phyloP scores from a whole-genome alignment of 2,113 vertebrate genomes.

The Trinectes maculatus region DNA sequence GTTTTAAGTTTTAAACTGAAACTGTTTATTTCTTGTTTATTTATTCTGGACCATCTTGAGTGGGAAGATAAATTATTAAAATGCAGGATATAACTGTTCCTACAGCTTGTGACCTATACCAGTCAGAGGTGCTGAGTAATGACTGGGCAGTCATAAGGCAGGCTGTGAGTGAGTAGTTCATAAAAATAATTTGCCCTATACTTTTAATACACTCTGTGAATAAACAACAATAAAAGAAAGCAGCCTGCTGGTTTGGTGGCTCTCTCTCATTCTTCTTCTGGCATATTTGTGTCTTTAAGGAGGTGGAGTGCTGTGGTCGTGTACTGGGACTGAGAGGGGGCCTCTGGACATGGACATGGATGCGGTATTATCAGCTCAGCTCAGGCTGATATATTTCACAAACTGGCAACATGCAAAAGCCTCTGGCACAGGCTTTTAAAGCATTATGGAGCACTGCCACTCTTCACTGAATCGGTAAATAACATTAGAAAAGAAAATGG shows the following conservation, averaged over 20 bases:
- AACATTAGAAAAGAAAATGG: not conserved
- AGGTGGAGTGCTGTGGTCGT: slow-evolving; percentile 2
- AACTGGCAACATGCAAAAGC: not conserved
- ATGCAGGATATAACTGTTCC: too few species aligned
- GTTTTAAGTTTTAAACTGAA: too few species aligned
- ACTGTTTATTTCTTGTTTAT: too few species aligned
- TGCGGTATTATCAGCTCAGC: slow-evolving; percentile 22
- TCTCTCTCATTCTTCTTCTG: not conserved
- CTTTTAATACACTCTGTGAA: not conserved
- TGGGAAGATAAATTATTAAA: too few species aligned
- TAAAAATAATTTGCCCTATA: too few species aligned
- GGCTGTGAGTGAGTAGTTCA: too few species aligned
- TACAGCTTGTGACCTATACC: too few species aligned
- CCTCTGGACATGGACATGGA: slow-evolving; percentile 12
- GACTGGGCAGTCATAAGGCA: too few species aligned
- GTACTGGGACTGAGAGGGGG: not conserved
- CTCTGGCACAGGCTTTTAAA: not conserved
- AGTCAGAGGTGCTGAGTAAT: too few species aligned
- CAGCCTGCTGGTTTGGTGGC: not conserved
- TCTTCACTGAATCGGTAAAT: not conserved
- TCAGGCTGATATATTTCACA: slow-evolving; percentile 15
- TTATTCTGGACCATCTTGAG: too few species aligned
- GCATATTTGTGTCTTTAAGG: not conserved
- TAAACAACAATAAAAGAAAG: not conserved
- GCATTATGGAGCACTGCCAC: not conserved